These are phyloP conservation scores for Spialia ferax DNA, from an alignment of 2,888 invertebrate species.

Conservation along the genomic window DNA sequence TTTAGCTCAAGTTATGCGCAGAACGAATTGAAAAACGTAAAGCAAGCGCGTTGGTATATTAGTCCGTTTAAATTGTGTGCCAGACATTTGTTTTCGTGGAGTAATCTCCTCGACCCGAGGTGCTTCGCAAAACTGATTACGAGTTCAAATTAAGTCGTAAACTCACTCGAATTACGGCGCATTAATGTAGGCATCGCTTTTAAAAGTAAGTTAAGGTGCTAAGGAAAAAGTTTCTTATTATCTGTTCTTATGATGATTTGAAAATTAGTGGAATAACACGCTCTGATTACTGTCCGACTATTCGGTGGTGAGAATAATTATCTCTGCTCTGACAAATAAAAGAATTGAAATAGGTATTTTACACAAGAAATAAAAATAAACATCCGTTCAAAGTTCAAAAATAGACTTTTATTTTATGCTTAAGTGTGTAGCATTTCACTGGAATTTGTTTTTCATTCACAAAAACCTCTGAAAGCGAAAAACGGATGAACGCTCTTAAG, in stretches of 20 bases:
- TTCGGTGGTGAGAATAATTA: too few species aligned
- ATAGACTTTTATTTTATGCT: too few species aligned
- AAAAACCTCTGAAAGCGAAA: too few species aligned
- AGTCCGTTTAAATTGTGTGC: constrained; percentile 65
- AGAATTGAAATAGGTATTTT: too few species aligned
- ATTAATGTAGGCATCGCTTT: constrained; percentile 57
- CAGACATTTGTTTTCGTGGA: constrained; percentile 74
- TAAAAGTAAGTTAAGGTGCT: constrained; percentile 19
- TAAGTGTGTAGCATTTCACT: too few species aligned
- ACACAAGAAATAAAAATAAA: too few species aligned
- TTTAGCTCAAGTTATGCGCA: constrained; percentile 49
- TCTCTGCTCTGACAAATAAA: too few species aligned
- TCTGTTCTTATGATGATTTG: background rate
- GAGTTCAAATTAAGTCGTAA: constrained; percentile 84
- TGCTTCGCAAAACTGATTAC: constrained; percentile 80
- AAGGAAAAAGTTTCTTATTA: constrained; percentile 22
- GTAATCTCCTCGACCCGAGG: constrained; percentile 69
- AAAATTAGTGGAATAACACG: background rate
- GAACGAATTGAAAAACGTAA: constrained; percentile 52
- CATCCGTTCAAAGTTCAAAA: too few species aligned
- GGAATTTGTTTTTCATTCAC: too few species aligned
- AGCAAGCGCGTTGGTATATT: constrained; percentile 49
- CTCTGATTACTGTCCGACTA: too few species aligned
- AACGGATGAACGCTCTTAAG: too few species aligned
- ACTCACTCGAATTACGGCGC: constrained; percentile 78